A percentile compares a stretch with the other conserved stretches of the same genome.
Conservation (phyloP, 2,888 invertebrate genomes). For the Nemurella pictetii region DNA sequence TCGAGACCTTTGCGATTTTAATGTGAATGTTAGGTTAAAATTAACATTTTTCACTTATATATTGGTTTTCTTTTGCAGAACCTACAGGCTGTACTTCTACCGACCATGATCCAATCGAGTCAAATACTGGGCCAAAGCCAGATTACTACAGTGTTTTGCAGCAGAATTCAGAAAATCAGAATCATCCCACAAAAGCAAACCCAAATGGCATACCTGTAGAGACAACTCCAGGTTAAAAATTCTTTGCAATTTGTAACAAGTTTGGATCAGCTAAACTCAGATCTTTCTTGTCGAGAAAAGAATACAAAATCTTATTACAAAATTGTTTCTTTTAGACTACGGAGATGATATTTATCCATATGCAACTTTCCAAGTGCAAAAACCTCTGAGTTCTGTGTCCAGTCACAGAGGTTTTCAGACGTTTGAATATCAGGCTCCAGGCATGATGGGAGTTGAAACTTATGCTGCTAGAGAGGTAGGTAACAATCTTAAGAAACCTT, state of each 20-base stretch:
- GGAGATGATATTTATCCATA: slow-evolving; percentile 44
- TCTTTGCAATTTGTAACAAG: background rate
- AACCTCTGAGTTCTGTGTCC: slow-evolving; percentile 36
- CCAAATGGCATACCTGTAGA: background rate
- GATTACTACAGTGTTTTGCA: slow-evolving; percentile 40
- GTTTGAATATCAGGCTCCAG: slow-evolving; percentile 42
- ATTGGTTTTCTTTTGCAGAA: slow-evolving; percentile 26
- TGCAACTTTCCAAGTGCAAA: slow-evolving; percentile 42
- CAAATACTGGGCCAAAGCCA: slow-evolving; percentile 32
- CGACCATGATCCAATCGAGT: slow-evolving; percentile 19
- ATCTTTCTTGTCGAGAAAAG: no score
- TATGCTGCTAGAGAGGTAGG: slow-evolving; percentile 40
- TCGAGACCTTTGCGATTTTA: background rate
- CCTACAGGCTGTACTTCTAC: slow-evolving; percentile 33
- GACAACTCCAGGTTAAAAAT: background rate
- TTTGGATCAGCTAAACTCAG: no score
- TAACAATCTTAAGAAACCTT: background rate
- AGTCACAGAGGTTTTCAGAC: slow-evolving; percentile 42
- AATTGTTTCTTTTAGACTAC: slow-evolving; percentile 39
- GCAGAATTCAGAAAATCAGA: slow-evolving; percentile 30
- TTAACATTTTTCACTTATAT: no score
- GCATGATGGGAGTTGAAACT: slow-evolving; percentile 37
- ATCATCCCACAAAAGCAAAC: background rate
- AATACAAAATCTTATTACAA: no score
- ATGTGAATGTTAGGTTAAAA: background rate